These are phyloP conservation scores for Semotilus atromaculatus DNA, from an alignment of 2,797 vertebrate species.

Conservation along the genomic window DNA sequence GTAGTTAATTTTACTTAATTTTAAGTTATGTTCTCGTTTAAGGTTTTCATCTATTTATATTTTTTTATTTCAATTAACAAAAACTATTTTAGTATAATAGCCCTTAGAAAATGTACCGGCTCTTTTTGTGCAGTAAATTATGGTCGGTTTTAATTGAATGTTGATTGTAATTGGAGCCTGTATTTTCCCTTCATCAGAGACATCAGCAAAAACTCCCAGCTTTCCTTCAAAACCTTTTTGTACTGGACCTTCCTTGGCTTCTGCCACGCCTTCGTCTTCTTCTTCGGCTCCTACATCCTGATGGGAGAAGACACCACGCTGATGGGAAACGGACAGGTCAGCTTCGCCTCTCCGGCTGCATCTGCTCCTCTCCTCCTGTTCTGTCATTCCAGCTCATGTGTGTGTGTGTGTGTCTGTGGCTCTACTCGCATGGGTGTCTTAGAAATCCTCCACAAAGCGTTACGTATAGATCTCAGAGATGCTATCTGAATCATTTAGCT, in stretches of 20 bases:
- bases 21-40: too few species aligned
- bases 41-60: background rate
- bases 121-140: background rate
- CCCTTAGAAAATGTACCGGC: background rate
- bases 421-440: constrained; percentile 6
- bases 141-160: background rate
- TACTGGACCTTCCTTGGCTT: constrained; percentile 98
- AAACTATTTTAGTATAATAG: background rate
- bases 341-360: background rate
- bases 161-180: background rate
- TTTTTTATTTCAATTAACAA: background rate
- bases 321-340: constrained; percentile 97
- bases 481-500: background rate
- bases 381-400: background rate
- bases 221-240: constrained; percentile 93
- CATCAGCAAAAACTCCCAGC: constrained; percentile 92
- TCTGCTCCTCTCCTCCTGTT: background rate
- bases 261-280: constrained; percentile 94
- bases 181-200: constrained; percentile 81
- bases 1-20: background rate
- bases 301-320: constrained; percentile 94
- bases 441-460: background rate
- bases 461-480: background rate
- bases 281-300: constrained; percentile 94
- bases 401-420: background rate